Evolutionary conservation across 2,113 vertebrate species (phyloP), one percentile per base, ranked within the genome.

Genomic region (Bufo bufo): DNA sequence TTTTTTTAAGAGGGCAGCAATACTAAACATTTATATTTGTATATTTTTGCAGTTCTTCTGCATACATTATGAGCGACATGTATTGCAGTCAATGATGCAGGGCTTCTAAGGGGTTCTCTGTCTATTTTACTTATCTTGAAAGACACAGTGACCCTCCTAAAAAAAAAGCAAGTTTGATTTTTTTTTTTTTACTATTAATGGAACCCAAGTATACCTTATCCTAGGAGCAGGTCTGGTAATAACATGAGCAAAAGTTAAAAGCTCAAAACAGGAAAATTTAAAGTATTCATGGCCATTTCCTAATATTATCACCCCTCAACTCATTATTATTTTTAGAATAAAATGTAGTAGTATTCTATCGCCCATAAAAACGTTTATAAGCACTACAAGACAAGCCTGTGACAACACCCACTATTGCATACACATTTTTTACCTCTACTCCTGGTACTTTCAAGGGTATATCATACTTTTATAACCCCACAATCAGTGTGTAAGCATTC

Each of bases 91-190:
- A 65, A 45, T 61, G 17, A 19, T 50, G 19, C 16, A 45, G 54
- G 58, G 79, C 23, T 11, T 61, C 11, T 80, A 58, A 16, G 23
- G 43, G 17, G 43, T 10, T 58, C 11, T 79, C 33, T 81, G 79
- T 81, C 23, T 63, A 11, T 61, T 63, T 61, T 45, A 16, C 58
- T 69, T 66, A 65, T 12, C 52, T 50, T 69, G 19, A 83, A 63
- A 50, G 58, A 69, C 81, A 83, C 61, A 9, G 61, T 69, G 81
- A 83, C 81, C 81, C 45, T 66, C 23, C 47, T 75, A 75, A 50
- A 74, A 45, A 2, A 14, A 75, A 75, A 13, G 14, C 3, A 61
- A 12, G 3, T 58, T 52, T 0, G 9, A 58, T 13, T 58, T 71
- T 1, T n/a, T 6, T 65, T 65, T 71, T 71, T 71, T 69, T 33